Evolutionary conservation across 2,113 vertebrate genomes (phyloP).

Genomic region (Anseranas semipalmata): DNA sequence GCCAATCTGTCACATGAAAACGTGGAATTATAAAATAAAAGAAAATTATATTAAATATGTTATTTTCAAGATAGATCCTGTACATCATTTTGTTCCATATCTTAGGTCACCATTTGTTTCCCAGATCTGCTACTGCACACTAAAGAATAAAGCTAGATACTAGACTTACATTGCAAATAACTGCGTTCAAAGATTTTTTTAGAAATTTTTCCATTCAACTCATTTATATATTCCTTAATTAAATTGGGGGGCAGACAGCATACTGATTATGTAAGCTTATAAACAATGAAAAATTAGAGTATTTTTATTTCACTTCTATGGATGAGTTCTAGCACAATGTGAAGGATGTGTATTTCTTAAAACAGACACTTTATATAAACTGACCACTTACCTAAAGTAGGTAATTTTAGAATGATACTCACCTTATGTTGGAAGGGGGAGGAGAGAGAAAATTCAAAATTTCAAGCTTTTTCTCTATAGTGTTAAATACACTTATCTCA

Average conservation of each 20-base stretch:
- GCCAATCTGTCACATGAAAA: slow-evolving; percentile 36
- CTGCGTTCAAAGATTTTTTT: neutral
- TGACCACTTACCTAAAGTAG: neutral
- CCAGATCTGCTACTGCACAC: slow-evolving; percentile 11
- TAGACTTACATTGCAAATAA: neutral
- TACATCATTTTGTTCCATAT: neutral
- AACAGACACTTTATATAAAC: neutral
- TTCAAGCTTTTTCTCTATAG: neutral
- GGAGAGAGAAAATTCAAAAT: neutral
- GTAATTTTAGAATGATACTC: neutral
- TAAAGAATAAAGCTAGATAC: slow-evolving; percentile 53
- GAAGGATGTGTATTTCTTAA: neutral
- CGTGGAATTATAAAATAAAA: slow-evolving; percentile 4
- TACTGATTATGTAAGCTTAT: neutral
- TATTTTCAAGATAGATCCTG: slow-evolving; percentile 35
- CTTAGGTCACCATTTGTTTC: neutral
- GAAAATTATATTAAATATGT: neutral
- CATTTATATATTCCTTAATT: neutral
- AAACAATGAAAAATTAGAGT: neutral
- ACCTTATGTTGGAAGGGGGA: neutral
- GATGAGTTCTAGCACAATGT: neutral
- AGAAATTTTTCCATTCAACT: neutral
- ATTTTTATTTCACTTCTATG: neutral
- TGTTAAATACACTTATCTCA: neutral
- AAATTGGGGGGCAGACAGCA: neutral